Percentiles rank a stretch among this genome's conserved stretches.
Conservation (phyloP, 2,888 invertebrate genomes). For the Crepidodera aurea region DNA sequence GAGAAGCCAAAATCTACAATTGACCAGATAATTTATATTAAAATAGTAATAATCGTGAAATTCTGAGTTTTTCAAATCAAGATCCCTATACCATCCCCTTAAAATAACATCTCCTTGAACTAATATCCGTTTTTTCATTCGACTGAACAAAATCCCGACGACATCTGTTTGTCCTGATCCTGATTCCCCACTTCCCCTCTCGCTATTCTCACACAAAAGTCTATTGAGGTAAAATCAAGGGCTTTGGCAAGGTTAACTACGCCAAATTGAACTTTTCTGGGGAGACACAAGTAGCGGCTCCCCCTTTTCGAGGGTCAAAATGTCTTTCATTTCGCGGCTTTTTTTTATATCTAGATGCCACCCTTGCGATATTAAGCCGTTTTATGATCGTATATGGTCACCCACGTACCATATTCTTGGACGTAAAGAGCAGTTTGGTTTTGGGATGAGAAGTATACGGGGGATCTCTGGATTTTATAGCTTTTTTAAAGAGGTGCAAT, state of each 20-base stretch:
- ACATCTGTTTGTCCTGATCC: conserved; percentile 25
- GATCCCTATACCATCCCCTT: conserved; percentile 32
- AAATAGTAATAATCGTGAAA: too few relatives aligned
- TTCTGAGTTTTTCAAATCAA: conserved; percentile 1
- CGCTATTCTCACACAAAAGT: conserved; percentile 22
- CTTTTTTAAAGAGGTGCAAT: background rate
- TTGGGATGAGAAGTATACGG: conserved; percentile 28
- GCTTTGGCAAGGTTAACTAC: conserved; percentile 53
- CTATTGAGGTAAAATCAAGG: conserved; percentile 38
- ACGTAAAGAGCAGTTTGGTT: conserved; percentile 46
- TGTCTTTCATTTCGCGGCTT: conserved; percentile 58
- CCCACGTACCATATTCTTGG: conserved; percentile 44
- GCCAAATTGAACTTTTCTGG: conserved; percentile 52
- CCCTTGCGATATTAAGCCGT: conserved; percentile 50
- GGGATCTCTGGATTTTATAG: background rate
- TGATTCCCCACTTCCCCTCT: conserved; percentile 29
- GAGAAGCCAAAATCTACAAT: too few relatives aligned
- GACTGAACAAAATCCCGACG: conserved; percentile 18
- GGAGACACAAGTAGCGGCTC: conserved; percentile 50
- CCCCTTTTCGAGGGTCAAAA: conserved; percentile 53
- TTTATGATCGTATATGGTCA: conserved; percentile 45
- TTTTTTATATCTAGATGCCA: conserved; percentile 52
- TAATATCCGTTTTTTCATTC: conserved; percentile 21
- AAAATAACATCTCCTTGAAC: conserved; percentile 43
- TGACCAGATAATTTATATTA: too few relatives aligned